A percentile compares a stretch with the other conserved stretches of the same genome.
These are phyloP conservation scores for Trypoxylus dichotomus DNA, from an alignment of 1,140 invertebrate species.

Conservation along the genomic window DNA sequence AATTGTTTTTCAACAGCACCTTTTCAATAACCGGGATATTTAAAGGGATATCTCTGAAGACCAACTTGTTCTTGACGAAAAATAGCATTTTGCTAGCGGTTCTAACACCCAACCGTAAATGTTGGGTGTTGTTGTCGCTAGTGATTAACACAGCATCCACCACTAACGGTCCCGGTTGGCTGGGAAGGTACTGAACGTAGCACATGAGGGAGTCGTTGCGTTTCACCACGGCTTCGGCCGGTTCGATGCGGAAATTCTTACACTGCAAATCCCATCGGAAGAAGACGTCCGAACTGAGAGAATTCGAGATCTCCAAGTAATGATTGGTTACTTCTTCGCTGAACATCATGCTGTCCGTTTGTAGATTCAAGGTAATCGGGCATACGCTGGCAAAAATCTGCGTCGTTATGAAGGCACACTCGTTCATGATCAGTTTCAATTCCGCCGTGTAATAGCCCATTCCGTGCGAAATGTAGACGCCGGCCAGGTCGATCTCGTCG, in stretches of 20 bases:
- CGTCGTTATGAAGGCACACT: background rate
- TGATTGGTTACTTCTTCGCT: background rate
- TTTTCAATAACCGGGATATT: background rate
- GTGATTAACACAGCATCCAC: background rate
- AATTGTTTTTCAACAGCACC: background rate
- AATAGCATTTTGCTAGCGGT: background rate
- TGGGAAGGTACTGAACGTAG: background rate
- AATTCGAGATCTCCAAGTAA: background rate
- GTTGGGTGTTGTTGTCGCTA: background rate
- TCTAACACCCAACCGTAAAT: background rate
- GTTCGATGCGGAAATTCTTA: background rate
- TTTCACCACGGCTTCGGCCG: background rate
- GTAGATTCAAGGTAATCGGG: background rate
- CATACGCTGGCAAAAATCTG: background rate
- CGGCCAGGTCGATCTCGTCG: background rate
- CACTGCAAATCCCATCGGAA: background rate
- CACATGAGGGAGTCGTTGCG: background rate
- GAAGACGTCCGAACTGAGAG: background rate
- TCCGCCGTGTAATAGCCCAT: background rate
- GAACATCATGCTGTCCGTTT: background rate
- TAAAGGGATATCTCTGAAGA: constrained; percentile 16
- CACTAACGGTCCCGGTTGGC: background rate
- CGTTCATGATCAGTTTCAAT: background rate
- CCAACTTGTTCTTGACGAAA: background rate
- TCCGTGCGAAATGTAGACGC: background rate